Conservation (phyloP, 1,140 invertebrate genomes). For the Oedothorax gibbosus region DNA sequence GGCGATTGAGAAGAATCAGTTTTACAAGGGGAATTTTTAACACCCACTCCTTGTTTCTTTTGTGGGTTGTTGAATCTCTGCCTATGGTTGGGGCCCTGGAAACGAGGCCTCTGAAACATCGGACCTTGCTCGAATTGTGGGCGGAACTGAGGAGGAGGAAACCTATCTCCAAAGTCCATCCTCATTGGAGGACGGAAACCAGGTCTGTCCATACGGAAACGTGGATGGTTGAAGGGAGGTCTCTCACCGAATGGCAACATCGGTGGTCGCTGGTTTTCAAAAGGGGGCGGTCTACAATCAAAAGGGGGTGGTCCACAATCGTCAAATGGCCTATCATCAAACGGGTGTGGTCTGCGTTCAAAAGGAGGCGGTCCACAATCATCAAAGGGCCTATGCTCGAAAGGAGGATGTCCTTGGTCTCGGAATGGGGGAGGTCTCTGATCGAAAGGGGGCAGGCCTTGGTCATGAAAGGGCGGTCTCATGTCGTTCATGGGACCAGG, state of each 20-base stretch:
- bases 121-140: background rate
- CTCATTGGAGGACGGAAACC: constrained; percentile 21
- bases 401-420: too few relatives aligned
- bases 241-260: constrained; percentile 30
- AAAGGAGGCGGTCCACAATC: background rate
- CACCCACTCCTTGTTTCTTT: too few relatives aligned
- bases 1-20: too few relatives aligned
- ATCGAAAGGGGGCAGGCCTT: background rate
- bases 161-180: constrained; percentile 38
- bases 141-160: constrained; percentile 26
- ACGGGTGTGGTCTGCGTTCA: background rate
- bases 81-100: background rate
- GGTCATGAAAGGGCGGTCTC: background rate
- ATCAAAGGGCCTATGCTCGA: background rate
- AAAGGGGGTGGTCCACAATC: background rate
- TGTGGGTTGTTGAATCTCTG: background rate
- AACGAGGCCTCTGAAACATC: constrained; percentile 13
- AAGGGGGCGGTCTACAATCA: background rate
- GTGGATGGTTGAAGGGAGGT: constrained; percentile 30
- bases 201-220: constrained; percentile 38
- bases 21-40: too few relatives aligned
- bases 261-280: constrained; percentile 23
- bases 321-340: background rate
- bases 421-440: background rate
- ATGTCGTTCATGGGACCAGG: constrained; percentile 28